A percentile compares a stretch with the other conserved stretches of the same genome.
Conservation (phyloP, 2,113 vertebrate species). For the Pedionomus torquatus region DNA sequence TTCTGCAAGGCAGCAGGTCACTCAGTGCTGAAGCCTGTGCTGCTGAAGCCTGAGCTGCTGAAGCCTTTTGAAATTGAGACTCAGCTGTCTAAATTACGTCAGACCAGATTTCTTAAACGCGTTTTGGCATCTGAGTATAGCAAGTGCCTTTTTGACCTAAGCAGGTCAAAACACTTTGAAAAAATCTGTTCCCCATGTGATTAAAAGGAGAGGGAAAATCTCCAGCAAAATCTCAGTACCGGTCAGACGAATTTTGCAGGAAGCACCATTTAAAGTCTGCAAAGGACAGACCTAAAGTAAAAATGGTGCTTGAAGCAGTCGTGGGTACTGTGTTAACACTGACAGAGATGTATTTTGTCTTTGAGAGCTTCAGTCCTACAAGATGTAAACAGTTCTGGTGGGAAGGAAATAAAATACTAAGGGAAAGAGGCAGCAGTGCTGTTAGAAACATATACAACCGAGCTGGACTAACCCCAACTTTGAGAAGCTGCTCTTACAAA, state of each 20-base stretch:
- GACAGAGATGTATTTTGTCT: neutral
- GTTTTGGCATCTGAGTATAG: constrained; percentile 26
- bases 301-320: neutral
- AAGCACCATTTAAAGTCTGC: constrained; percentile 3
- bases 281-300: neutral
- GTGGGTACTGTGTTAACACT: neutral
- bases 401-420: constrained; percentile 45
- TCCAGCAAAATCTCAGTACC: neutral
- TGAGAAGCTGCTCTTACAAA: constrained; percentile 25
- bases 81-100: constrained; percentile 33
- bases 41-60: constrained; percentile 2
- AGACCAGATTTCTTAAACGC: constrained; percentile 44
- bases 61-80: constrained; percentile 56
- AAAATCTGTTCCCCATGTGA: constrained; percentile 52
- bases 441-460: neutral
- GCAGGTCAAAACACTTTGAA: constrained; percentile 57
- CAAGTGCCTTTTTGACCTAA: constrained; percentile 57
- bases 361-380: neutral
- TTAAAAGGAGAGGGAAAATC: constrained; percentile 36
- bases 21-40: neutral
- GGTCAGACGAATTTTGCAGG: neutral
- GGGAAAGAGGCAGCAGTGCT: neutral
- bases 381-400: constrained; percentile 21
- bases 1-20: neutral
- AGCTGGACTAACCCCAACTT: neutral